A percentile compares a stretch with the other conserved stretches of the same genome.
phyloP scores from a whole-genome alignment of 2,888 invertebrate species.

The Aleiodes testaceus region DNA sequence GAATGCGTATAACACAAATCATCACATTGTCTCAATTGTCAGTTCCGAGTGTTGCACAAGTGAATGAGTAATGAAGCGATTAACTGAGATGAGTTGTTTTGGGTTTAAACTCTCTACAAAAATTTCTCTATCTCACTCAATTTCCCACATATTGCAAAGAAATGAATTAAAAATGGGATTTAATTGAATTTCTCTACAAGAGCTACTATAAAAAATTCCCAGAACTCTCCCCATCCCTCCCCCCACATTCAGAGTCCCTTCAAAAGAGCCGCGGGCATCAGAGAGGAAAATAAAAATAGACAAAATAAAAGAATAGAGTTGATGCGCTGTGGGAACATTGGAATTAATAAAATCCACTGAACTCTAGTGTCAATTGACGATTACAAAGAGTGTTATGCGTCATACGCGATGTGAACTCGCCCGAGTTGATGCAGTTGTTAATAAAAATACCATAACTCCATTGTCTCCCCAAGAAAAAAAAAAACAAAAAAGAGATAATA shows the following conservation, averaged over 20 bases:
- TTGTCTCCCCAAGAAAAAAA: background rate
- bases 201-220: too few species aligned
- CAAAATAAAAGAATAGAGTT: background rate
- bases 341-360: conserved; percentile 1
- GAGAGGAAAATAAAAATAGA: background rate
- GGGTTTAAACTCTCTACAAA: too few species aligned
- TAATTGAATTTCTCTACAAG: too few species aligned
- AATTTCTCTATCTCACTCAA: too few species aligned
- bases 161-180: too few species aligned
- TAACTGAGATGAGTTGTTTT: too few species aligned
- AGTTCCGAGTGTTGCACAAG: conserved; percentile 5
- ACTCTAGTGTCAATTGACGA: conserved; percentile 59
- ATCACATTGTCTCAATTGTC: conserved; percentile 15
- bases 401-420: conserved; percentile 42
- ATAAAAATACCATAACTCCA: conserved; percentile 33
- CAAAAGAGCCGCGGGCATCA: too few species aligned
- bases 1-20: conserved; percentile 36
- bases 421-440: conserved; percentile 37
- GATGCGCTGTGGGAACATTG: conserved; percentile 12
- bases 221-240: background rate
- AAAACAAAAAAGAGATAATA: background rate
- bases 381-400: conserved; percentile 50
- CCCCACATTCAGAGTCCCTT: background rate
- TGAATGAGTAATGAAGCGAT: background rate
- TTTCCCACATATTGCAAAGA: too few species aligned